These are phyloP conservation scores for Glareola pratincola DNA, from an alignment of 2,113 vertebrate species.

Conservation along the genomic window DNA sequence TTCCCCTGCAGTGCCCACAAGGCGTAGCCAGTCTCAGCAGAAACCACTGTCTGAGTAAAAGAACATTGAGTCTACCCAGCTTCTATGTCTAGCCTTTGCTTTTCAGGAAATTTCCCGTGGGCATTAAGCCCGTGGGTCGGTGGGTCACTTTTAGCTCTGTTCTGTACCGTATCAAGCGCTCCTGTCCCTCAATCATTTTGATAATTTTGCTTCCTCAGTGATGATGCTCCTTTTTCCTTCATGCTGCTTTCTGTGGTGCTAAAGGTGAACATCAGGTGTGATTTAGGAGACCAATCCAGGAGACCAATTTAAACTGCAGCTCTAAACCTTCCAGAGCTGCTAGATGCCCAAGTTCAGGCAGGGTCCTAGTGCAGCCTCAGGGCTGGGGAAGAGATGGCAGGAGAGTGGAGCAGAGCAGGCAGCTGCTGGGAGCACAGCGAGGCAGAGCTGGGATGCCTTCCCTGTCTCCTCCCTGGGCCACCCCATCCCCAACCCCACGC, in stretches of 20 bases:
- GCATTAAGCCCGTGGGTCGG: neutral
- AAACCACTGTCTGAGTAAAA: neutral
- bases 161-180: neutral
- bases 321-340: neutral
- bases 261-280: neutral
- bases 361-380: fast-evolving
- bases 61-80: neutral
- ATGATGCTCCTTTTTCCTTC: neutral
- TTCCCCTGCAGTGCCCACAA: fast-evolving
- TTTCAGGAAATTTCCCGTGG: neutral
- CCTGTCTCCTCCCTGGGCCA: neutral
- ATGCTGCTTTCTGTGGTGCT: neutral
- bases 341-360: neutral
- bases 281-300: neutral
- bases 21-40: neutral
- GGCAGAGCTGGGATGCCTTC: neutral
- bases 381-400: neutral
- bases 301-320: neutral
- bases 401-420: neutral
- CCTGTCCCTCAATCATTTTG: neutral
- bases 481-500: fast-evolving
- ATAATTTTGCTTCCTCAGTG: neutral
- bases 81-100: neutral
- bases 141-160: neutral
- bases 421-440: neutral